Percentiles rank a stretch among this genome's conserved stretches.
Evolutionary conservation across 92 coral and sea anemone genomes (phyloP).

Genomic region (Plumapathes pennacea): DNA sequence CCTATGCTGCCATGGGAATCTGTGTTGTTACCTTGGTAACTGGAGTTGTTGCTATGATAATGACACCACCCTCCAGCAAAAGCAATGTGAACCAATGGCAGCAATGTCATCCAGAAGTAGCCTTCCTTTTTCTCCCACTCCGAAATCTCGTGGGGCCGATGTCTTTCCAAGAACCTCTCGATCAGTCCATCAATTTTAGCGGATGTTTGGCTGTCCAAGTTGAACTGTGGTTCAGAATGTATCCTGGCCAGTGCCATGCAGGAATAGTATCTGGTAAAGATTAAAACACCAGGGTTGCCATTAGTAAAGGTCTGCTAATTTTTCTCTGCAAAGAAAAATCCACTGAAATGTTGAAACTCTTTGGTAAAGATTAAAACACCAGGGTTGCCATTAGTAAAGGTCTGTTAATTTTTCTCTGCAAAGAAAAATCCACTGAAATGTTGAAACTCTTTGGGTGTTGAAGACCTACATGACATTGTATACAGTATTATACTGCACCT

Average conservation of each 20-base stretch:
- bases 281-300: background rate
- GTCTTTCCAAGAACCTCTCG: slow-evolving; percentile 44
- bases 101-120: slow-evolving; percentile 90
- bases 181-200: slow-evolving; percentile 45
- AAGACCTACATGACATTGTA: too few relatives aligned
- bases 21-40: background rate
- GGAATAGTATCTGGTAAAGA: slow-evolving; percentile 59
- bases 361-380: slow-evolving; percentile 8
- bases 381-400: background rate
- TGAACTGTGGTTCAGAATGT: slow-evolving; percentile 48
- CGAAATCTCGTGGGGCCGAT: slow-evolving; percentile 46
- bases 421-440: too few relatives aligned
- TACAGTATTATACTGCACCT: too few relatives aligned
- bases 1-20: too few relatives aligned
- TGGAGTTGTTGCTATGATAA: too few relatives aligned
- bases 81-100: slow-evolving; percentile 76
- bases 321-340: too few relatives aligned
- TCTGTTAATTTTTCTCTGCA: too few relatives aligned
- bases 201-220: slow-evolving; percentile 17
- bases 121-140: slow-evolving; percentile 43
- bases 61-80: slow-evolving; percentile 78
- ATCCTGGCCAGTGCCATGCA: slow-evolving; percentile 72
- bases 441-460: slow-evolving; percentile 23
- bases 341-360: too few relatives aligned
- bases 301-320: too few relatives aligned